Conservation (phyloP, 2,797 vertebrate species). For the Lemur catta region DNA sequence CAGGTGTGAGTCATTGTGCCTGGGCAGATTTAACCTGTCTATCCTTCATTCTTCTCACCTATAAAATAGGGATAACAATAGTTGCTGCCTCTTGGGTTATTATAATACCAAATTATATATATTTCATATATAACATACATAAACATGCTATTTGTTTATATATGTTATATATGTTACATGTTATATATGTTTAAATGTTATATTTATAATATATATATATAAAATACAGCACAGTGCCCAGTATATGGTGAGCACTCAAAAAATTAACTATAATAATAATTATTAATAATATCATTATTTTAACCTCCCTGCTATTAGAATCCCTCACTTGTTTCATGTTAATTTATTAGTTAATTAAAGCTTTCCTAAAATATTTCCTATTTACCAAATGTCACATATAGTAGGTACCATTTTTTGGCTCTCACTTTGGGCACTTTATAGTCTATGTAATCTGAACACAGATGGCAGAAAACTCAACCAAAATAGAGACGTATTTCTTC, state of each 20-base stretch:
- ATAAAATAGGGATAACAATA: background rate
- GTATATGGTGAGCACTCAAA: background rate
- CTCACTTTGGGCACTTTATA: background rate
- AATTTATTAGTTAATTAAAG: background rate
- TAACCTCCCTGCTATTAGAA: background rate
- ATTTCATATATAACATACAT: background rate
- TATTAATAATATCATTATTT: background rate
- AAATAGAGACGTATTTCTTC: background rate
- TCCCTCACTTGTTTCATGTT: background rate
- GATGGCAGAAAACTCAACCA: background rate
- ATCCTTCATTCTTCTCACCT: background rate
- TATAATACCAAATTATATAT: background rate
- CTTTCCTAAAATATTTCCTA: background rate
- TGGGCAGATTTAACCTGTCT: background rate
- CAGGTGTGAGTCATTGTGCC: background rate
- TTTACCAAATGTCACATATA: background rate
- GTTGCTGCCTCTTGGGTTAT: background rate
- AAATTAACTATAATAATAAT: background rate
- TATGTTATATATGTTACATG: background rate
- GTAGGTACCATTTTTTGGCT: background rate
- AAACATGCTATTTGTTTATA: background rate
- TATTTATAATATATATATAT: background rate
- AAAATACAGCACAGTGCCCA: background rate
- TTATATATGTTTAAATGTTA: background rate
- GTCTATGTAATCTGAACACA: background rate